A percentile compares a stretch with the other conserved stretches of the same genome.
phyloP scores from a whole-genome alignment of 1,140 invertebrate genomes.

The Brachionus manjavacas region DNA sequence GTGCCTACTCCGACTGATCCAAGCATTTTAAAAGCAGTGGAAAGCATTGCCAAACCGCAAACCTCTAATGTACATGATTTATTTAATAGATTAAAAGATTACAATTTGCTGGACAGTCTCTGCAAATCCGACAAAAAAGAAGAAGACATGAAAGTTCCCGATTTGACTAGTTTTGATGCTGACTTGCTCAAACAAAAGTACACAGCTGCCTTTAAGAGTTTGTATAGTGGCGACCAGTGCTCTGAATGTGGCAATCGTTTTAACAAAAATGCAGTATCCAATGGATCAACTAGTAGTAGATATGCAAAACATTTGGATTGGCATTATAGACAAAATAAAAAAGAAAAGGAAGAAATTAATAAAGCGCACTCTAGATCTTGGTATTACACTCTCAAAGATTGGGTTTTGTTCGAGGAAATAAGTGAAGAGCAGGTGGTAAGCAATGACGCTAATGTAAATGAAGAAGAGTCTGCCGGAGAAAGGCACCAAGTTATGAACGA shows the following conservation, averaged over 20 bases:
- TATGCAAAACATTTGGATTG: slow-evolving; percentile 40
- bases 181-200: slow-evolving; percentile 43
- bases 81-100: not conserved
- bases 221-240: slow-evolving; percentile 34
- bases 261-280: not conserved
- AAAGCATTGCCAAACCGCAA: not conserved
- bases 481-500: not conserved
- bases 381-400: slow-evolving; percentile 33
- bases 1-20: not conserved
- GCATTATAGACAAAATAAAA: slow-evolving; percentile 42
- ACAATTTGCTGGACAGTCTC: not conserved
- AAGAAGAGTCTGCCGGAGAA: not conserved
- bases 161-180: slow-evolving; percentile 29
- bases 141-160: slow-evolving; percentile 10
- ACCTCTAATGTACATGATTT: not conserved
- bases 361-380: not conserved
- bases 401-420: slow-evolving; percentile 37
- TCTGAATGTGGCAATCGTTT: slow-evolving; percentile 35
- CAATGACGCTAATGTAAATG: not conserved
- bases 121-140: not conserved
- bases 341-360: slow-evolving; percentile 27
- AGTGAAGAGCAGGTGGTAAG: slow-evolving; percentile 30
- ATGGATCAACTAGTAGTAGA: not conserved
- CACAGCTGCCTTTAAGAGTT: slow-evolving; percentile 8
- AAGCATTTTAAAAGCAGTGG: not conserved